These are phyloP conservation scores for Thalassophryne amazonica DNA, from an alignment of 2,797 vertebrate genomes.

Conservation along the genomic window DNA sequence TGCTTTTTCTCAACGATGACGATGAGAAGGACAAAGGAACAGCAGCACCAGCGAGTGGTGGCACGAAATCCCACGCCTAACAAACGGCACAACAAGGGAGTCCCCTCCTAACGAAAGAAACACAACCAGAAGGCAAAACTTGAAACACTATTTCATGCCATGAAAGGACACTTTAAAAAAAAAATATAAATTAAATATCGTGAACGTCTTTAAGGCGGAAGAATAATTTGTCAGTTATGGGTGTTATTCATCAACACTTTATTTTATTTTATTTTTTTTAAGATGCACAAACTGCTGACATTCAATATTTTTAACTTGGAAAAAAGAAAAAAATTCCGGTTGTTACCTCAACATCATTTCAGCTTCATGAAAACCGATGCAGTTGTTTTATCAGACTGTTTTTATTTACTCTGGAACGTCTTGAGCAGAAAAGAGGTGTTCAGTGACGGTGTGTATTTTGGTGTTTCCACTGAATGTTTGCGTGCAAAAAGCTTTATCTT, in stretches of 20 bases:
- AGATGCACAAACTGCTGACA: background rate
- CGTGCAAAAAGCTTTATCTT: background rate
- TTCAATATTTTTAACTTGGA: background rate
- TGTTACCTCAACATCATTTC: slow-evolving; percentile 32
- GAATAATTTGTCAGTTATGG: no score
- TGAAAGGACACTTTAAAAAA: no score
- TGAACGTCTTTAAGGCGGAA: no score
- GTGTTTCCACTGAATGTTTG: background rate
- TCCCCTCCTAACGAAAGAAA: slow-evolving; percentile 3
- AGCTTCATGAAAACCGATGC: slow-evolving; percentile 38
- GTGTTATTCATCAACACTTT: no score
- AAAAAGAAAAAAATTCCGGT: background rate
- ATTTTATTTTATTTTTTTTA: background rate
- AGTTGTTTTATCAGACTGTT: slow-evolving; percentile 5
- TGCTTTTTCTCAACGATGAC: background rate
- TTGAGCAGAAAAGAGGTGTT: background rate
- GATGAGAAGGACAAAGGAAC: slow-evolving; percentile 41
- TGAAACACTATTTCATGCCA: background rate
- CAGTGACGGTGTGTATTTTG: background rate
- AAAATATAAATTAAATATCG: no score
- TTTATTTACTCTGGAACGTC: background rate
- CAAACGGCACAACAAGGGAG: background rate
- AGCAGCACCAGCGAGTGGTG: background rate
- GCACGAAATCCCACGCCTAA: background rate
- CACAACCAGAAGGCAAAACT: background rate